phyloP scores from a whole-genome alignment of 2,797 vertebrate species.

The Anableps anableps region DNA sequence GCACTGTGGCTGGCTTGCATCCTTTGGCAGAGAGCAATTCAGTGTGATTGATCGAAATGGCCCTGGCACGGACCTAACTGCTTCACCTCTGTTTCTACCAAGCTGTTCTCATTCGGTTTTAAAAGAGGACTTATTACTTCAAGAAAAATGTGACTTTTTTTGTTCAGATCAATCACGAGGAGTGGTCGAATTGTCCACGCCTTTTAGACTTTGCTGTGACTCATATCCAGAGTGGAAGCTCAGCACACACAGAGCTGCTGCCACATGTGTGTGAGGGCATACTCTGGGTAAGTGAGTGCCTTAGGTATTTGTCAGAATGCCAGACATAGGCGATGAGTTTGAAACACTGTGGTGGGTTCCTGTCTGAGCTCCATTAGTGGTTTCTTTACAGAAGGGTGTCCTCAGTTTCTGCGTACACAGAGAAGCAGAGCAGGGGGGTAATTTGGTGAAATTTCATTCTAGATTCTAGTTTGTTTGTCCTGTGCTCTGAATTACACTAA shows the following conservation, averaged over 20 bases:
- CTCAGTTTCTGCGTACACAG: conserved; percentile 27
- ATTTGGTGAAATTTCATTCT: conserved; percentile 30
- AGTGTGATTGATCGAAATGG: conserved; percentile 20
- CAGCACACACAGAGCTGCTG: conserved; percentile 51
- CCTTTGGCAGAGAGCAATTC: conserved; percentile 10
- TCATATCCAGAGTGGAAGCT: conserved; percentile 40
- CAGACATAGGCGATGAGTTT: conserved; percentile 75
- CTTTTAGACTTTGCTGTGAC: conserved; percentile 50
- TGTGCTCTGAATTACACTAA: neutral
- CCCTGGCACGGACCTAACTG: neutral
- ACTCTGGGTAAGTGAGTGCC: conserved; percentile 72
- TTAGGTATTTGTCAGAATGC: conserved; percentile 80
- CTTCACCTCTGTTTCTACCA: neutral
- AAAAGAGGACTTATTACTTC: neutral
- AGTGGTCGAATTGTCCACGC: conserved; percentile 7
- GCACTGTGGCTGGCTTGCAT: conserved; percentile 20
- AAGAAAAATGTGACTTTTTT: conserved; percentile 64
- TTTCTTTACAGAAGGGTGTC: conserved; percentile 39
- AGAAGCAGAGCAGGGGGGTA: conserved; percentile 33
- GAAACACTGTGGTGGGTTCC: conserved; percentile 65
- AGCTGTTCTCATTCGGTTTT: conserved; percentile 4
- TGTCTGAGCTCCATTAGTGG: conserved; percentile 43
- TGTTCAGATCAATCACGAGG: conserved; percentile 60
- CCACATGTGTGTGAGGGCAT: conserved; percentile 69
- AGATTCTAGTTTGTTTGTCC: neutral